Percentiles rank a stretch among this genome's conserved stretches.
These are phyloP conservation scores for Nettapus auritus DNA, from an alignment of 2,113 vertebrate species.

Conservation along the genomic window DNA sequence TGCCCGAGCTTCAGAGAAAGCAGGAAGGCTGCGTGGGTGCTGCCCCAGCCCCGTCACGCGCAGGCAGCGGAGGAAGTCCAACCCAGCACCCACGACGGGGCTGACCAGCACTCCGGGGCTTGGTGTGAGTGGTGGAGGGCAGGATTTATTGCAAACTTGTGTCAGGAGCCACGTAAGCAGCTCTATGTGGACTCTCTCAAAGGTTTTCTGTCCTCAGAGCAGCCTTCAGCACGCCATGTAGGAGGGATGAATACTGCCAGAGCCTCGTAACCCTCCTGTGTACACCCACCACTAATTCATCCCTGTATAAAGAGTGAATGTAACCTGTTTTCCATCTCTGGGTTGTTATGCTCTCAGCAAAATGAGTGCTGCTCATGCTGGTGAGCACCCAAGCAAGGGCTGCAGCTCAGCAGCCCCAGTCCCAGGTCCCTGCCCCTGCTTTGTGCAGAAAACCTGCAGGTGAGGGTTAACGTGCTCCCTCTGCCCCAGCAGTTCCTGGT, in stretches of 20 bases:
- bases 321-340: background rate
- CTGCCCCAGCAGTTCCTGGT: background rate
- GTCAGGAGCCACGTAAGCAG: accelerated
- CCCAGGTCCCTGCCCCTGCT: background rate
- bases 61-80: constrained; percentile 24
- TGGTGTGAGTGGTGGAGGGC: background rate
- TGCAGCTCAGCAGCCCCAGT: background rate
- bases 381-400: background rate
- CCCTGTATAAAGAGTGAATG: accelerated
- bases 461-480: background rate
- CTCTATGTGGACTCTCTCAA: accelerated
- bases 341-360: background rate
- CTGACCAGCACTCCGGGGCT: background rate
- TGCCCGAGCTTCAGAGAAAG: constrained; percentile 43
- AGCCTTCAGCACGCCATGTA: background rate
- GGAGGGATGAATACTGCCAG: accelerated
- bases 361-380: background rate
- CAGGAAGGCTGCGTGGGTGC: constrained; percentile 13
- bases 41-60: background rate
- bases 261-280: accelerated
- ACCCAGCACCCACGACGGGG: accelerated
- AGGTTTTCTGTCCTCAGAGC: accelerated
- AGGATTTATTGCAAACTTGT: accelerated
- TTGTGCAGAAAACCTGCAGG: accelerated
- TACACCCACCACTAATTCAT: background rate